Conservation (phyloP, 2,113 vertebrate species). For the Dendrocopos noguchii region DNA sequence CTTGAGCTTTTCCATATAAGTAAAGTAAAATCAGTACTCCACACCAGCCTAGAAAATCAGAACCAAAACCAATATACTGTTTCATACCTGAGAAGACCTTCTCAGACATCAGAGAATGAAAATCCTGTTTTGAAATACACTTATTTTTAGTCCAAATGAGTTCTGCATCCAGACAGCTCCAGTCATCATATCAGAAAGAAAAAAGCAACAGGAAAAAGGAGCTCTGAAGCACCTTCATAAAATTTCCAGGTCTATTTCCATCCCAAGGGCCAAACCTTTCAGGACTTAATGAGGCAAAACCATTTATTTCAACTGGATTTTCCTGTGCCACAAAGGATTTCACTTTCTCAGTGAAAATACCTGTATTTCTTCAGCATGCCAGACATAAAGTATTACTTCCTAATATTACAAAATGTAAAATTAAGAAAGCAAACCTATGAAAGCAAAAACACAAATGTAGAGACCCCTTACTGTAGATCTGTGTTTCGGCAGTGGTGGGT, state of each 20-base stretch:
- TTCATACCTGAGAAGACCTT: not conserved
- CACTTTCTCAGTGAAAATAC: not conserved
- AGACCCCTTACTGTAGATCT: not conserved
- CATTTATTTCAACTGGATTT: not conserved
- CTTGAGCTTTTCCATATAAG: not conserved
- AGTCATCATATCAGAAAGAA: not conserved
- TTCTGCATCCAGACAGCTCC: not conserved
- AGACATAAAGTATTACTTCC: not conserved
- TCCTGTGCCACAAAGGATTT: not conserved
- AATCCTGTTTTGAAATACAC: not conserved
- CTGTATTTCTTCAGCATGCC: not conserved
- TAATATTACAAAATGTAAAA: not conserved
- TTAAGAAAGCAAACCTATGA: not conserved
- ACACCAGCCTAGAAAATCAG: not conserved
- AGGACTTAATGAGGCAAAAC: not conserved
- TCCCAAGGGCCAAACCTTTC: not conserved
- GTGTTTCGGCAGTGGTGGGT: not conserved
- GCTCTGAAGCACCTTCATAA: conserved; percentile 2
- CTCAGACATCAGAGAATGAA: not conserved
- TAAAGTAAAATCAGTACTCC: not conserved
- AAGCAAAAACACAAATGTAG: not conserved
- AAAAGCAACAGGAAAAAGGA: conserved; percentile 2
- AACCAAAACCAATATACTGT: not conserved
- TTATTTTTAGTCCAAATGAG: conserved; percentile 3
- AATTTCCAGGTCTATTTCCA: conserved; percentile 8